phyloP scores from a whole-genome alignment of 2,113 vertebrate species.

The Pterophyllum scalare region DNA sequence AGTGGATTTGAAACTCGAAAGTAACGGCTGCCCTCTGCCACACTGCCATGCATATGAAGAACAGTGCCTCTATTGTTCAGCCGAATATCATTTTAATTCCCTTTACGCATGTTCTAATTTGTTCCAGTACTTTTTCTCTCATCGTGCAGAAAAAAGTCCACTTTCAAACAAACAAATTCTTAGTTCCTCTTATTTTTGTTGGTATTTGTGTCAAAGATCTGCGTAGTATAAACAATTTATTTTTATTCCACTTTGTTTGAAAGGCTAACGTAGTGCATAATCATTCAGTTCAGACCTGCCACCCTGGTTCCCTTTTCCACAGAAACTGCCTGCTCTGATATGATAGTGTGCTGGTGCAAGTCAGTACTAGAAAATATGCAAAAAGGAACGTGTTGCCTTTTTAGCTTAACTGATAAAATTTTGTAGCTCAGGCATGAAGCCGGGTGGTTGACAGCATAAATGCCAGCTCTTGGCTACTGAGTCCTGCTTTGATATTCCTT shows the following conservation, averaged over 20 bases:
- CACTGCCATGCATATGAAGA: background rate
- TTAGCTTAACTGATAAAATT: constrained; percentile 36
- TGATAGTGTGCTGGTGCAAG: constrained; percentile 18
- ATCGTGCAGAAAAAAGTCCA: background rate
- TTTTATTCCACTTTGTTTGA: constrained; percentile 50
- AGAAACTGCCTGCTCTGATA: constrained; percentile 19
- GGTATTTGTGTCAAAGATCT: constrained; percentile 23
- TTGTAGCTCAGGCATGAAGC: constrained; percentile 33
- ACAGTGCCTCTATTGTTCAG: constrained; percentile 22
- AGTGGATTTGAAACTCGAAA: constrained; percentile 18
- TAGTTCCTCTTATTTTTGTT: constrained; percentile 35
- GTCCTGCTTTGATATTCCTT: constrained; percentile 33
- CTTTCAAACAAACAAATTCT: constrained; percentile 8
- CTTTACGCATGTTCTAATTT: constrained; percentile 14
- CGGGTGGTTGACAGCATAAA: constrained; percentile 52
- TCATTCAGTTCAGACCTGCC: constrained; percentile 38
- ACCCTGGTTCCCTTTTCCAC: constrained; percentile 32
- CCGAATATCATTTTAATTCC: constrained; percentile 37
- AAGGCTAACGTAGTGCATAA: constrained; percentile 52
- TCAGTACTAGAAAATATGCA: constrained; percentile 18
- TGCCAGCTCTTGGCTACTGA: constrained; percentile 42
- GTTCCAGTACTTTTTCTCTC: constrained; percentile 5
- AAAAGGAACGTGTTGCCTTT: constrained; percentile 24
- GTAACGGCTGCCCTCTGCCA: constrained; percentile 17
- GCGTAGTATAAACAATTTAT: background rate